Conservation (phyloP, 2,888 invertebrate species). For the Chymomyza fuscimana region DNA sequence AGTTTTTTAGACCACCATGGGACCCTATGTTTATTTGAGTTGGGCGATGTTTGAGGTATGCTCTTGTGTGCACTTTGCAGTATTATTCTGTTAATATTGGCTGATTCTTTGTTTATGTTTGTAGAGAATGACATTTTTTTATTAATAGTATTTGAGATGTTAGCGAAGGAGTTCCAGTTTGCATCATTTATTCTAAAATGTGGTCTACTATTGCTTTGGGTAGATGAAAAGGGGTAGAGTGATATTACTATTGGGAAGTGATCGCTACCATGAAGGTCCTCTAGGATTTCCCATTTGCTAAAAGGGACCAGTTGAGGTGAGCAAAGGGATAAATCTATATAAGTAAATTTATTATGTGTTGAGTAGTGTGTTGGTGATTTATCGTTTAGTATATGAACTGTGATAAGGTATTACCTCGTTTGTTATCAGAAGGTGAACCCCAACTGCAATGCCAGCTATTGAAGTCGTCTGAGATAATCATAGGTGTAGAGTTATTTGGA, state of each 20-base stretch:
- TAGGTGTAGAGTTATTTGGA: too few species aligned
- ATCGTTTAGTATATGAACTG: slow-evolving; percentile 23
- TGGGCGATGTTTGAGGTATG: not conserved
- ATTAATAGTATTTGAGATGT: too few species aligned
- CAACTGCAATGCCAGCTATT: slow-evolving; percentile 16
- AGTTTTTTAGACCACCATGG: too few species aligned
- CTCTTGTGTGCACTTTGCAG: too few species aligned
- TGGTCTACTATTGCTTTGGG: slow-evolving; percentile 3
- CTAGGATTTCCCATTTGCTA: slow-evolving; percentile 15
- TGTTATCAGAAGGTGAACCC: too few species aligned
- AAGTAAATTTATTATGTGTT: too few species aligned
- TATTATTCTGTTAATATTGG: not conserved
- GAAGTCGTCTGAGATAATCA: too few species aligned
- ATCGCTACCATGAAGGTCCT: slow-evolving; percentile 28
- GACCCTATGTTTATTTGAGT: not conserved
- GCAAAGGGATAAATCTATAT: too few species aligned
- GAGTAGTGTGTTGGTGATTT: slow-evolving; percentile 15
- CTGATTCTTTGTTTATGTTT: not conserved
- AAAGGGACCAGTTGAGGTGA: too few species aligned
- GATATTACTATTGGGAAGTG: slow-evolving; percentile 22
- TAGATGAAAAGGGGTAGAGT: not conserved
- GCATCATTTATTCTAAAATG: slow-evolving; percentile 12
- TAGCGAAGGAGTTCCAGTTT: too few species aligned
- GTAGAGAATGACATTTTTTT: too few species aligned
- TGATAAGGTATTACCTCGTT: slow-evolving; percentile 7